A percentile compares a stretch with the other conserved stretches of the same genome.
phyloP scores from a whole-genome alignment of 2,113 vertebrate species.

The Solea senegalensis region DNA sequence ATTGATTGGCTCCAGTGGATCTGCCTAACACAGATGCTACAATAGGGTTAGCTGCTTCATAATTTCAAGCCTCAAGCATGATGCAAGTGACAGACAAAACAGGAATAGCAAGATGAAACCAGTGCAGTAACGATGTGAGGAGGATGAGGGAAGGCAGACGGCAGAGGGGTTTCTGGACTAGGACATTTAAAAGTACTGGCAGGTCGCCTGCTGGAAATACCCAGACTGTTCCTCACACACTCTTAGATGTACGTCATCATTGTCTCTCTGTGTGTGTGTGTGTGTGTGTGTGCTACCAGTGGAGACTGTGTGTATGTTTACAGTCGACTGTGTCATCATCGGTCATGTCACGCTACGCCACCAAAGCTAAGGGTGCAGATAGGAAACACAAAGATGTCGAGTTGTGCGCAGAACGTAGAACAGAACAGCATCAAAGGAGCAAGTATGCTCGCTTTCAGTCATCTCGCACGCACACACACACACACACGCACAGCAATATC shows the following conservation, averaged over 20 bases:
- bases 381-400: neutral
- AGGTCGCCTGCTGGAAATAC: constrained; percentile 67
- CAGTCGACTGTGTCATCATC: constrained; percentile 20
- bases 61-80: too few species aligned
- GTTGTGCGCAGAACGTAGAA: constrained; percentile 1
- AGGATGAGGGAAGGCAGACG: constrained; percentile 36
- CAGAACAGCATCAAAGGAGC: constrained; percentile 23
- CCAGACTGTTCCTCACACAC: constrained; percentile 63
- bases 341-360: constrained; percentile 24
- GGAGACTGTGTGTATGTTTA: neutral
- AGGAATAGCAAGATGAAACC: too few species aligned
- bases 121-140: constrained; percentile 9
- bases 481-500: neutral
- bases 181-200: constrained; percentile 46
- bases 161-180: constrained; percentile 44
- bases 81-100: too few species aligned
- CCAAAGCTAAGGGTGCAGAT: neutral
- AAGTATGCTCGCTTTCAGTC: neutral
- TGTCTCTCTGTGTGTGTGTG: too few species aligned
- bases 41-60: too few species aligned
- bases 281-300: constrained; percentile 1
- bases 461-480: neutral
- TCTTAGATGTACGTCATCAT: constrained; percentile 57
- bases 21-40: too few species aligned
- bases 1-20: too few species aligned